Percentiles rank a stretch among this genome's conserved stretches.
Conservation (phyloP, 2,888 invertebrate genomes). For the Drosophila ezoana region DNA sequence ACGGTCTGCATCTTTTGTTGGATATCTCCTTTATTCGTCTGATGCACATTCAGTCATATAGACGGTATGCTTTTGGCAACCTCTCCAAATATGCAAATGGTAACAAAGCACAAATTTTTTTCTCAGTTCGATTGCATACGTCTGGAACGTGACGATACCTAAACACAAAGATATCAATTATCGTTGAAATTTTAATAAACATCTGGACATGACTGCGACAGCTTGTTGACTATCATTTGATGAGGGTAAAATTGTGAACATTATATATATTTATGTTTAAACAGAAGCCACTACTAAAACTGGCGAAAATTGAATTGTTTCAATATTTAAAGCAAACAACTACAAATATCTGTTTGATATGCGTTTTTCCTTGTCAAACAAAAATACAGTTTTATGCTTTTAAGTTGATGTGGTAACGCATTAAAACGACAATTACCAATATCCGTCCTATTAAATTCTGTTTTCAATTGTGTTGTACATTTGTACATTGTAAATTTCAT, state of each 20-base stretch:
- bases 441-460: neutral
- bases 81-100: constrained; percentile 9
- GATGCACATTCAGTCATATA: constrained; percentile 17
- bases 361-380: neutral
- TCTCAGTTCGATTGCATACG: constrained; percentile 11
- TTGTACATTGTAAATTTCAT: neutral
- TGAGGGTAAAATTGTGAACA: constrained; percentile 43
- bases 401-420: neutral
- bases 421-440: neutral
- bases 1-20: constrained; percentile 1
- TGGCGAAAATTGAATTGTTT: constrained; percentile 20
- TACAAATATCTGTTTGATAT: constrained; percentile 1
- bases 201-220: constrained; percentile 13
- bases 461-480: neutral
- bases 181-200: constrained; percentile 18
- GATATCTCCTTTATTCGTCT: neutral
- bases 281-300: constrained; percentile 10
- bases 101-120: constrained; percentile 8
- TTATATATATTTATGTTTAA: constrained; percentile 1
- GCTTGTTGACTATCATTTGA: constrained; percentile 39
- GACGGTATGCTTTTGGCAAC: constrained; percentile 26
- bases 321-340: constrained; percentile 20
- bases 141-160: constrained; percentile 13
- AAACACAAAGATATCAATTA: constrained; percentile 29
- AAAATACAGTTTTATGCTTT: neutral